These are phyloP conservation scores for Alces alces DNA, from an alignment of 2,113 vertebrate species.

Conservation along the genomic window DNA sequence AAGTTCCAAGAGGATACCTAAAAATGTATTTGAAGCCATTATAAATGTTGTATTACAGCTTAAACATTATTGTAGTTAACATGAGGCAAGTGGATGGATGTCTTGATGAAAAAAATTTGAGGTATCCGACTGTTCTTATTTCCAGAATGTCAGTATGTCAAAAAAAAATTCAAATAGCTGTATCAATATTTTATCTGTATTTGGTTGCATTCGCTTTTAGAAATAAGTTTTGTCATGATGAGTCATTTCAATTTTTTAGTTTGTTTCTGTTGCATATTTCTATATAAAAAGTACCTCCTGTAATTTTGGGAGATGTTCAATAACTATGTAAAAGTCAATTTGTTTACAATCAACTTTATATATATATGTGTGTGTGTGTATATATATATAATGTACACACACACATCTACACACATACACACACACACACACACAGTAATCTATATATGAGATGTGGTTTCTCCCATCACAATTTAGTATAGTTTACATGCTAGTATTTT, in stretches of 20 bases:
- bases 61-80: neutral
- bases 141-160: neutral
- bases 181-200: slow-evolving; percentile 14
- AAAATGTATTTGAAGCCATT: neutral
- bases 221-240: neutral
- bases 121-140: neutral
- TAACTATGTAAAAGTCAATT: neutral
- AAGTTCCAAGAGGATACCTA: neutral
- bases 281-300: neutral
- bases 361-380: neutral
- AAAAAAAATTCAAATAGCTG: neutral
- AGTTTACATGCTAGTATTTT: slow-evolving; percentile 21
- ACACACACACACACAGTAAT: neutral
- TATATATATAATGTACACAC: neutral
- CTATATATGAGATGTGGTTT: neutral
- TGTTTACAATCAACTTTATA: neutral
- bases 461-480: neutral
- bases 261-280: neutral
- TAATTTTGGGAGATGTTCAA: neutral
- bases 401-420: neutral
- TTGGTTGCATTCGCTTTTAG: slow-evolving; percentile 17
- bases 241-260: neutral
- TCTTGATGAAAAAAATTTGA: neutral
- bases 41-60: neutral
- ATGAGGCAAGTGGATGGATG: neutral